phyloP scores from a whole-genome alignment of 2,797 vertebrate species.

The Parauchenoglanis punctatus region DNA sequence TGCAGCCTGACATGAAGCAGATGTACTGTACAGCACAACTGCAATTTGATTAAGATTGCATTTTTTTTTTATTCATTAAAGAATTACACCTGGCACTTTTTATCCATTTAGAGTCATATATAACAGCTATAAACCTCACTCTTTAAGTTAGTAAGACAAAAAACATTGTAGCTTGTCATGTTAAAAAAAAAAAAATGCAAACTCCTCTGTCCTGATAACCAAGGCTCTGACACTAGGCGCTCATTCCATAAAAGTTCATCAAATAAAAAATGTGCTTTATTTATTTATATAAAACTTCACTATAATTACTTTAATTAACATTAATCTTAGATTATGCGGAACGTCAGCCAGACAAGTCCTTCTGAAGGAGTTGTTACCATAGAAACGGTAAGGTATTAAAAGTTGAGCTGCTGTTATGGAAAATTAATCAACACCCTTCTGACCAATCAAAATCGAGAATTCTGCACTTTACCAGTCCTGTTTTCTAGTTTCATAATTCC shows the following conservation, averaged over 20 bases:
- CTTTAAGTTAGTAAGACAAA: not conserved
- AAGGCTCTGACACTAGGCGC: not conserved
- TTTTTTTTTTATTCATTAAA: not conserved
- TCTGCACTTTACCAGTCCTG: not conserved
- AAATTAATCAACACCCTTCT: not conserved
- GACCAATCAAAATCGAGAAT: not conserved
- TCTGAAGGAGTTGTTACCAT: not conserved
- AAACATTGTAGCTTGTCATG: not conserved
- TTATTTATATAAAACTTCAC: not conserved
- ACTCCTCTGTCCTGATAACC: not conserved
- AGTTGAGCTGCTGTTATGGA: not conserved
- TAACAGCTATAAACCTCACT: not conserved
- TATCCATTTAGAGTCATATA: not conserved
- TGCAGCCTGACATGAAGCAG: not conserved
- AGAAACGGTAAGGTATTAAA: not conserved
- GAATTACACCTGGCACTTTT: not conserved
- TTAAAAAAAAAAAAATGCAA: not conserved
- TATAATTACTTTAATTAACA: not conserved
- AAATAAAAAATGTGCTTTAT: not conserved
- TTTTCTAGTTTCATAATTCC: not conserved
- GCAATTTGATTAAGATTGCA: not conserved
- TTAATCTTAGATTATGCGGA: not conserved
- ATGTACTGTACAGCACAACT: not conserved
- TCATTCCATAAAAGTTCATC: not conserved
- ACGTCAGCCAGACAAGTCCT: not conserved